Evolutionary conservation across 1,140 invertebrate species (phyloP).

Genomic region (Frieseomelitta varia): DNA sequence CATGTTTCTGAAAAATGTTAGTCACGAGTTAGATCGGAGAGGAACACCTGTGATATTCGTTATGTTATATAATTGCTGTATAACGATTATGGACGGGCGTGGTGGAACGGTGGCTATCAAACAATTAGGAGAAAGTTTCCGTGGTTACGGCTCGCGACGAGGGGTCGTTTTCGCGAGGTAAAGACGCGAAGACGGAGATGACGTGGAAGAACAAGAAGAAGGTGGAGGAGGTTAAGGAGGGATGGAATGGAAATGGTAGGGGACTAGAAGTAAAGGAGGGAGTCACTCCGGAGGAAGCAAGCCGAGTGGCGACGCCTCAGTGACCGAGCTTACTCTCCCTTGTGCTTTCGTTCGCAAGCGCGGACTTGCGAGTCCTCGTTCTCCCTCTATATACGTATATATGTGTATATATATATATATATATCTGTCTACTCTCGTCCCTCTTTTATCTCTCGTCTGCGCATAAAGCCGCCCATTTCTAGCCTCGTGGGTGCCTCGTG

Average conservation of each 20-base stretch:
- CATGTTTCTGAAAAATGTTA: background rate
- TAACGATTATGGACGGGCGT: conserved; percentile 31
- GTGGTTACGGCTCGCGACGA: conserved; percentile 36
- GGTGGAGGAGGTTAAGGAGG: conserved; percentile 61
- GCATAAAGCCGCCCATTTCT: conserved; percentile 59
- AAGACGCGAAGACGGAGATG: conserved; percentile 59
- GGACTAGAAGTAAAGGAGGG: conserved; percentile 64
- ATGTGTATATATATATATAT: conserved; percentile 9
- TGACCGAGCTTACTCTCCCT: conserved; percentile 78
- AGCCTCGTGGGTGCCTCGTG: conserved; percentile 75
- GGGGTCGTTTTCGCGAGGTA: conserved; percentile 59
- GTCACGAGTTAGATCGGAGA: too few relatives aligned
- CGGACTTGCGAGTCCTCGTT: conserved; percentile 60
- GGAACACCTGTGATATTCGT: background rate
- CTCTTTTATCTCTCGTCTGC: conserved; percentile 53
- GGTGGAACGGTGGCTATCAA: conserved; percentile 29
- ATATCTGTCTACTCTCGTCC: too few relatives aligned
- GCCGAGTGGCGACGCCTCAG: conserved; percentile 76
- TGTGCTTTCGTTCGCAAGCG: conserved; percentile 75
- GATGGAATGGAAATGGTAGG: conserved; percentile 71
- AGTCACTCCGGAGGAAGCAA: conserved; percentile 71
- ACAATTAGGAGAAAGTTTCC: conserved; percentile 58
- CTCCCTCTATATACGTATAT: conserved; percentile 45
- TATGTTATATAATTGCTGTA: conserved; percentile 40
- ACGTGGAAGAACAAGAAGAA: conserved; percentile 56